Evolutionary conservation across 2,888 invertebrate genomes (phyloP).

Genomic region (Athalia circularis): DNA sequence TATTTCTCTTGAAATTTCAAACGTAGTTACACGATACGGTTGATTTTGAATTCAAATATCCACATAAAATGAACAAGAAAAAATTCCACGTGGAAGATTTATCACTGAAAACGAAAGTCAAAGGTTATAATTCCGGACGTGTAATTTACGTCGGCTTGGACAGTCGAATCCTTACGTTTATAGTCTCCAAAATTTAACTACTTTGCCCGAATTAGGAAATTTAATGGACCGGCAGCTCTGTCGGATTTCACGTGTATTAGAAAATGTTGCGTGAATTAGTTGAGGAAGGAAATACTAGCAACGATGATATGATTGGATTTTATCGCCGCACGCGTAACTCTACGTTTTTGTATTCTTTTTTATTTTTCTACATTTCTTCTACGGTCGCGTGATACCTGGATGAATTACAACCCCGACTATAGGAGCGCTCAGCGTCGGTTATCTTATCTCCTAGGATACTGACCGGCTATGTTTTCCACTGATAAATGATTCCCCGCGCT

Average conservation of each 20-base stretch:
- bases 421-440: not conserved
- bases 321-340: not conserved
- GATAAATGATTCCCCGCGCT: not conserved
- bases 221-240: constrained; percentile 1
- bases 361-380: not conserved
- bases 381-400: not conserved
- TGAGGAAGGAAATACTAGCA: too few relatives aligned
- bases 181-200: constrained; percentile 1
- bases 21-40: too few relatives aligned
- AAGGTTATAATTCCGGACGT: constrained; percentile 2
- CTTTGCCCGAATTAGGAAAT: constrained; percentile 4
- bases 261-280: too few relatives aligned
- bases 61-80: not conserved
- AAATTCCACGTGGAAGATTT: not conserved
- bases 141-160: not conserved
- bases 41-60: too few relatives aligned
- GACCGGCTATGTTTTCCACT: constrained; percentile 13
- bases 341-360: not conserved
- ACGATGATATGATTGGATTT: constrained; percentile 9
- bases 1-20: not conserved
- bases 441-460: constrained; percentile 35
- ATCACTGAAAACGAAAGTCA: not conserved
- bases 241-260: not conserved
- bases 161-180: constrained; percentile 8
- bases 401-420: not conserved